These are phyloP conservation scores for Ophioderma brevispina DNA, from an alignment of 35 echinoderm and acorn worm species.

Conservation along the genomic window DNA sequence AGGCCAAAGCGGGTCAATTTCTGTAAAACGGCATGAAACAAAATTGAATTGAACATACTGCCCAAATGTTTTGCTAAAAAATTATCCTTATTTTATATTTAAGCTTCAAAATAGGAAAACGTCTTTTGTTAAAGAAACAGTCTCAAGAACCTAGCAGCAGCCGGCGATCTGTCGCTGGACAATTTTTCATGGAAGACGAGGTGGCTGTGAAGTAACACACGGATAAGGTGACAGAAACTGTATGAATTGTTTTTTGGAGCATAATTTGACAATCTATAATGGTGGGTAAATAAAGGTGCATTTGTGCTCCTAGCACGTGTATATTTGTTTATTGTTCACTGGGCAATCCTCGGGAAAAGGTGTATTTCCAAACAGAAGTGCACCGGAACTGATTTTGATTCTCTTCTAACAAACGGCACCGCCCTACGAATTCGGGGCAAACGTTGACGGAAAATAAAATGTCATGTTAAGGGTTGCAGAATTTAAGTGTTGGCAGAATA, in stretches of 20 bases:
- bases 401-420: too few species aligned
- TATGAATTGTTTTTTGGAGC: neutral
- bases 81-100: neutral
- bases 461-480: too few species aligned
- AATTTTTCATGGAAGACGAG: slow-evolving; percentile 83
- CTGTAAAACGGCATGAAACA: neutral
- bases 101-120: neutral
- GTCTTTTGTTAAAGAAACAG: neutral
- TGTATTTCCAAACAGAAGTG: too few species aligned
- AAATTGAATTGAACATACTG: neutral
- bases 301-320: too few species aligned
- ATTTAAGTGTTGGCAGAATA: too few species aligned
- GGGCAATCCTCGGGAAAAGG: too few species aligned
- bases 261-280: neutral
- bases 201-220: neutral
- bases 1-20: neutral
- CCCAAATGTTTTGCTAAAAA: neutral
- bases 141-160: slow-evolving; percentile 36
- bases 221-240: neutral
- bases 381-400: too few species aligned
- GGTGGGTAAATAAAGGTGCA: too few species aligned
- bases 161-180: slow-evolving; percentile 72
- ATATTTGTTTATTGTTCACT: too few species aligned
- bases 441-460: too few species aligned
- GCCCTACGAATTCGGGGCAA: too few species aligned